Evolutionary conservation across 2,797 vertebrate species (phyloP).

Genomic region (Chanos chanos): DNA sequence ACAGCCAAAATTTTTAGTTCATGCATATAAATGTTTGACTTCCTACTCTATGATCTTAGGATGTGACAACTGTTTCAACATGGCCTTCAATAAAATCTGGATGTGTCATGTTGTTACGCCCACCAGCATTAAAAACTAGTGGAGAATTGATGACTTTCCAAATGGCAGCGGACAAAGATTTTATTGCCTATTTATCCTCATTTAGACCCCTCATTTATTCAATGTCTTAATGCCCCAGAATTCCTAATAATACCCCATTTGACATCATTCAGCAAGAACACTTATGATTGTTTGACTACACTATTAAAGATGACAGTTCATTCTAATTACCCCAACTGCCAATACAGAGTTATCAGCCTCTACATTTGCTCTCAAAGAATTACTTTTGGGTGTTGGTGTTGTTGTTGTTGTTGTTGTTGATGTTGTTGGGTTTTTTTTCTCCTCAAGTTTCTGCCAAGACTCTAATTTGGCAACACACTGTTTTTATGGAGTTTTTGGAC

Average conservation of each 20-base stretch:
- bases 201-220: constrained; percentile 45
- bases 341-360: constrained; percentile 10
- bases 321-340: constrained; percentile 38
- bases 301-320: constrained; percentile 24
- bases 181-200: constrained; percentile 50
- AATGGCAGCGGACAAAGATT: constrained; percentile 48
- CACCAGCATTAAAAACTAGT: constrained; percentile 38
- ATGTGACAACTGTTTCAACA: constrained; percentile 49
- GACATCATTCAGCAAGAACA: constrained; percentile 30
- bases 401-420: no score
- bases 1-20: no score
- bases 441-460: no score
- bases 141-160: constrained; percentile 53
- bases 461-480: no score
- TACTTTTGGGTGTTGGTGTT: no score
- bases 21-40: no score
- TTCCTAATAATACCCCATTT: constrained; percentile 45
- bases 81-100: constrained; percentile 34
- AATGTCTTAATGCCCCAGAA: constrained; percentile 43
- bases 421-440: no score
- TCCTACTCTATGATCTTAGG: no score
- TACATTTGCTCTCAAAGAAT: background rate
- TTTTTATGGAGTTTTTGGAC: no score
- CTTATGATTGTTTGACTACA: constrained; percentile 40
- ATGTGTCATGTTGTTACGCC: constrained; percentile 40